phyloP scores from a whole-genome alignment of 2,888 invertebrate species.

The Pammene aurita region DNA sequence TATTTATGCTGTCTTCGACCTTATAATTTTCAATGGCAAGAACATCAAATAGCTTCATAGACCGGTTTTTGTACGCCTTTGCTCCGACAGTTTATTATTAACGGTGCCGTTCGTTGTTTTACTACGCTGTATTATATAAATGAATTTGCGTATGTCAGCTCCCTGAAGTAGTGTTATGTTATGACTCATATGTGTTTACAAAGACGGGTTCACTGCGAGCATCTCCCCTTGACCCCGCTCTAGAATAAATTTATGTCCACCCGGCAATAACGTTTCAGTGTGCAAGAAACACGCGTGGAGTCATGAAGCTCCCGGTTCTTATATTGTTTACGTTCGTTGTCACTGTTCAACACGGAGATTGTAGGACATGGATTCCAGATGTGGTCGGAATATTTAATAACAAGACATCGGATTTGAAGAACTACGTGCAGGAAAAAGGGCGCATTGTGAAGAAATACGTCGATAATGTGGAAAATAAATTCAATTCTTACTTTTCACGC shows the following conservation, averaged over 20 bases:
- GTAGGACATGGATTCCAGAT: constrained; percentile 63
- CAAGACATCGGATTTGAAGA: constrained; percentile 62
- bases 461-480: constrained; percentile 64
- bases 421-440: constrained; percentile 67
- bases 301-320: constrained; percentile 62
- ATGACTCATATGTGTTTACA: constrained; percentile 45
- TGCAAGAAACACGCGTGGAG: constrained; percentile 45
- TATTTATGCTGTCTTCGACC: not conserved
- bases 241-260: constrained; percentile 59
- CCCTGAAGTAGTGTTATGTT: constrained; percentile 8
- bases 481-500: constrained; percentile 60
- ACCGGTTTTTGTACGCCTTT: constrained; percentile 13
- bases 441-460: constrained; percentile 63
- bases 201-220: constrained; percentile 47
- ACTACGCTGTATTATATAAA: constrained; percentile 3
- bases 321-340: constrained; percentile 51
- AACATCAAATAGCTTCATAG: not conserved
- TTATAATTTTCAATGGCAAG: constrained; percentile 17
- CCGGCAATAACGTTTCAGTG: constrained; percentile 59
- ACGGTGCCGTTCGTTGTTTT: not conserved
- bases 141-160: not conserved
- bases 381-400: constrained; percentile 66
- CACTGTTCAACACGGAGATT: constrained; percentile 53
- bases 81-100: not conserved
- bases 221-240: constrained; percentile 63